These are phyloP conservation scores for Incurvaria masculella DNA, from an alignment of 2,888 invertebrate species.

Conservation along the genomic window DNA sequence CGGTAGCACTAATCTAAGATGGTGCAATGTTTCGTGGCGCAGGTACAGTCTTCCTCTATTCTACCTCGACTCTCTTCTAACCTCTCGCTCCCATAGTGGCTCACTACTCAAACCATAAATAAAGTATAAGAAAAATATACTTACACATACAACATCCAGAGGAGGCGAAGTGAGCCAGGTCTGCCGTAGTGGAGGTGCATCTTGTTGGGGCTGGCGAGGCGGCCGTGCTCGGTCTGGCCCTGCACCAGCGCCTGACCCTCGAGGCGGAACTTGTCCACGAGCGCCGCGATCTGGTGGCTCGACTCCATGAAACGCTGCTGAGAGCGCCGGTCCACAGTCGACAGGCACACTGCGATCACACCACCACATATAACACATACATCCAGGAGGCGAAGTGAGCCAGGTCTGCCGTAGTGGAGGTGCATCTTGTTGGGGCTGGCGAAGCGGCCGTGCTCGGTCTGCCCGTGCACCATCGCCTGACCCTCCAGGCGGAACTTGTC, in stretches of 20 bases:
- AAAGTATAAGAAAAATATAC: slow-evolving; percentile 21
- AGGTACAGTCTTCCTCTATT: too few species aligned
- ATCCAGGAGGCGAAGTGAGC: too few species aligned
- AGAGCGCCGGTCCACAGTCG: slow-evolving; percentile 65
- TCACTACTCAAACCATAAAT: neutral
- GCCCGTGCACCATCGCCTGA: slow-evolving; percentile 66
- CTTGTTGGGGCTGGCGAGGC: slow-evolving; percentile 63
- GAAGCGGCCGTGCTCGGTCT: slow-evolving; percentile 55
- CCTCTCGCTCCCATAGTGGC: neutral
- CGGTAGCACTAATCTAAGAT: too few species aligned
- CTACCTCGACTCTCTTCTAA: too few species aligned
- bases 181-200: slow-evolving; percentile 73
- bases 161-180: slow-evolving; percentile 65
- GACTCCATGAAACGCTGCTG: slow-evolving; percentile 91
- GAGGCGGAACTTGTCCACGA: slow-evolving; percentile 87
- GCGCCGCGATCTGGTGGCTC: slow-evolving; percentile 86
- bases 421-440: slow-evolving; percentile 69
- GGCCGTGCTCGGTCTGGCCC: slow-evolving; percentile 54
- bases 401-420: slow-evolving; percentile 70
- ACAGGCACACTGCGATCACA: slow-evolving; percentile 58
- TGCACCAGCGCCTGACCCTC: slow-evolving; percentile 79
- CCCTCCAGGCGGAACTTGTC: slow-evolving; percentile 90
- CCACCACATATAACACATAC: too few species aligned
- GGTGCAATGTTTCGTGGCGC: too few species aligned
- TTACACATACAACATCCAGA: slow-evolving; percentile 68